Evolutionary conservation across 1,140 invertebrate genomes (phyloP).

Genomic region (Harpegnathos saltator): DNA sequence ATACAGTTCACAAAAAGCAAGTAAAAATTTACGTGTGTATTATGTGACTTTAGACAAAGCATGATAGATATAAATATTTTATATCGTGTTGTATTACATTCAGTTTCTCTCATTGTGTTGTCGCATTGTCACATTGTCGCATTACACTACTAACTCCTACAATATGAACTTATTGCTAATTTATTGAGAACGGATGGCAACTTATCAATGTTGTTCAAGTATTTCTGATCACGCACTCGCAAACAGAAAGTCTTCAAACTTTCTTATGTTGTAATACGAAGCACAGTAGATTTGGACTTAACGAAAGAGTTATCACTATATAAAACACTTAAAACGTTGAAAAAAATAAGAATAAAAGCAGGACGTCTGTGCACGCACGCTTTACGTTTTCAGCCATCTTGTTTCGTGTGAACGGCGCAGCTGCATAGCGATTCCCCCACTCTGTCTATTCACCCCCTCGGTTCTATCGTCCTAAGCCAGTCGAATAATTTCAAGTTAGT

Average conservation of each 20-base stretch:
- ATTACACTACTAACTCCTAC: too few species aligned
- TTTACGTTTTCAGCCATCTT: constrained; percentile 80
- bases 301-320: background rate
- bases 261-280: background rate
- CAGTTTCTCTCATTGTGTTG: too few species aligned
- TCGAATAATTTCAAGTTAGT: constrained; percentile 9
- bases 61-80: too few species aligned
- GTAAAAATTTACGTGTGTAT: too few species aligned
- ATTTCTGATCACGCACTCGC: background rate
- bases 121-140: too few species aligned
- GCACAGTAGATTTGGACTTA: background rate
- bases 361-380: constrained; percentile 62
- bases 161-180: too few species aligned
- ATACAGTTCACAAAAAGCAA: too few species aligned
- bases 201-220: background rate
- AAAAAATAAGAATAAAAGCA: constrained; percentile 42
- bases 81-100: too few species aligned
- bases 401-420: constrained; percentile 79
- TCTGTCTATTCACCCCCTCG: constrained; percentile 74
- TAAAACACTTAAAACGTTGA: constrained; percentile 35
- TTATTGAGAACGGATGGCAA: too few species aligned
- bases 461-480: constrained; percentile 42
- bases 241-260: background rate
- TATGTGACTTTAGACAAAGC: too few species aligned
- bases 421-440: constrained; percentile 77